Evolutionary conservation across 2,797 vertebrate genomes (phyloP), one percentile per base, ranked within the genome.

Genomic region (Picus viridis): DNA sequence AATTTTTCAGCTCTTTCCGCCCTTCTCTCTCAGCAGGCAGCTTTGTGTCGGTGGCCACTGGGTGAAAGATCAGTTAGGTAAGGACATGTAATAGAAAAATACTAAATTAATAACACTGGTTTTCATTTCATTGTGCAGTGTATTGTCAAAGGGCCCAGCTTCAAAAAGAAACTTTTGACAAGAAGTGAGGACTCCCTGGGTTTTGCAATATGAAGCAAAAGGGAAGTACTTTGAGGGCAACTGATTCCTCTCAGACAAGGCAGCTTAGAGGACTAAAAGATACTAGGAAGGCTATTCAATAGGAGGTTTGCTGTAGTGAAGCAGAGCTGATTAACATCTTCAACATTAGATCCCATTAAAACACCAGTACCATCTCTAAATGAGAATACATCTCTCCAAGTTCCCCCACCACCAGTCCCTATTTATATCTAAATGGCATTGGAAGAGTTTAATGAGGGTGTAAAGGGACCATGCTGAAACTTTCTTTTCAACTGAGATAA

Each of bases 21-120:
- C n/a, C 19, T 58, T 7, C 16, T 6, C 9, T 16, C 20, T 65
- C 16, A 16, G 63, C 49, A 10, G 32, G 27, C 57, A 73, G 74
- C 61, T 72, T 88, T 80, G 69, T 1, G 0, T 24, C 3, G 2
- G 45, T 45, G 39, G 74, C 43, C 63, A 67, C 29, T 49, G 62
- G 64, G 83, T 88, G 61, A 90, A 86, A 86, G 88, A 92, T 71
- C 75, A 71, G 43, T 90, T 95, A 90, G 11, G 64, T 84, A 86
- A 91, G 43, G 32, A 70, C 32, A 9, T 57, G 14, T 54, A 47
- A 62, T n/a, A 63, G 41, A 62, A 36, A 75, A 86, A 54, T 47
- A 62, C 15, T 72, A 72, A 49, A 88, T 93, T 79, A 79, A 57
- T 68, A 61, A 64, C 49, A 32, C 23, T 5, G 23, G 39, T 49